A percentile compares a stretch with the other conserved stretches of the same genome.
Evolutionary conservation across 2,888 invertebrate species (phyloP).

Genomic region (Phania funesta): DNA sequence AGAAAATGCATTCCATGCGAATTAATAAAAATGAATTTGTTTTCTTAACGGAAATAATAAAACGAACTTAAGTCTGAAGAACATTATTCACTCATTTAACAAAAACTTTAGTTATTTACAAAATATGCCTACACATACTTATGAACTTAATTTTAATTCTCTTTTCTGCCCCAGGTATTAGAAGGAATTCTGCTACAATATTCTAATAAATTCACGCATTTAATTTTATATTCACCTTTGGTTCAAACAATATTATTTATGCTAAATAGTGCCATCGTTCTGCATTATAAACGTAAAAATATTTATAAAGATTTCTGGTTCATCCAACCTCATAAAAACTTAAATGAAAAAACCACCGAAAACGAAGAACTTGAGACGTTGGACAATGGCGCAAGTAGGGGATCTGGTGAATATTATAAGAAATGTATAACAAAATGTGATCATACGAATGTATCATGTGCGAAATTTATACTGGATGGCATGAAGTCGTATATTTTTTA

Average conservation of each 20-base stretch:
- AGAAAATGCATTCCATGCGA: no score
- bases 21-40: no score
- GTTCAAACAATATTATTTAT: conserved; percentile 74
- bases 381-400: background rate
- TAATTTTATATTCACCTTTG: conserved; percentile 67
- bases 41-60: no score
- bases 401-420: background rate
- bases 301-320: conserved; percentile 74
- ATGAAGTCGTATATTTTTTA: conserved; percentile 69
- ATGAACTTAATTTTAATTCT: background rate
- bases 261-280: conserved; percentile 72
- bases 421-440: conserved; percentile 53
- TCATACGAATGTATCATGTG: conserved; percentile 36
- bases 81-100: no score
- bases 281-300: conserved; percentile 69
- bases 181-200: conserved; percentile 71
- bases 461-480: conserved; percentile 69
- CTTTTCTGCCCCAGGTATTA: conserved; percentile 66
- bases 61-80: no score
- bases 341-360: background rate
- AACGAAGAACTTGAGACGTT: background rate
- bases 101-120: background rate
- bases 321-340: conserved; percentile 65
- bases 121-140: background rate
- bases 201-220: conserved; percentile 64